A percentile compares a stretch with the other conserved stretches of the same genome.
These are phyloP conservation scores for Gallinago undulata DNA, from an alignment of 2,113 vertebrate species.

Conservation along the genomic window DNA sequence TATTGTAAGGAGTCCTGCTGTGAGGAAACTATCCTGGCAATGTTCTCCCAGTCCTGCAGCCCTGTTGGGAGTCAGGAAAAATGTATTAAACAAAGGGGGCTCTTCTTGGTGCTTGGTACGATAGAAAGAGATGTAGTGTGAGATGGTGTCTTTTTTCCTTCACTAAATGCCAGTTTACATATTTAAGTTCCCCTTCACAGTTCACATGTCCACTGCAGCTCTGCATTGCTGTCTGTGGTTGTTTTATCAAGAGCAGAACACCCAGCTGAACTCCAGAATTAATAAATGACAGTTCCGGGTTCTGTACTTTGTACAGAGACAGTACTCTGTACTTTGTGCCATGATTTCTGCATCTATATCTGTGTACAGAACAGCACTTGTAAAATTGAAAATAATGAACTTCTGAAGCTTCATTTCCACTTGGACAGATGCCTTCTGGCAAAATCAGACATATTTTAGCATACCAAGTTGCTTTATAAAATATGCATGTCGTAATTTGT, in stretches of 20 bases:
- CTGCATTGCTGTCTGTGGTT: fast-evolving
- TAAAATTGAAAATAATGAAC: slow-evolving; percentile 34
- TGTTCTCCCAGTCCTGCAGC: neutral
- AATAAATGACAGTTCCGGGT: neutral
- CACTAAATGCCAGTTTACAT: neutral
- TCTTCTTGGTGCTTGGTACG: neutral
- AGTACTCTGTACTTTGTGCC: neutral
- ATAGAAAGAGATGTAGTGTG: neutral
- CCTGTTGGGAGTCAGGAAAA: neutral
- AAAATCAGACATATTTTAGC: slow-evolving; percentile 38
- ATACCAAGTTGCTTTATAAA: slow-evolving; percentile 39
- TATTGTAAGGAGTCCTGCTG: neutral
- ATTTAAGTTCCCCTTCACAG: neutral
- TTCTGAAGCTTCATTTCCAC: neutral
- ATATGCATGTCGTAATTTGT: slow-evolving; percentile 6
- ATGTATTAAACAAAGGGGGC: neutral
- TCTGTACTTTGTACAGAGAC: neutral
- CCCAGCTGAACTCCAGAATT: neutral
- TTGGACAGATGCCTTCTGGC: slow-evolving; percentile 9
- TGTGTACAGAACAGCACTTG: neutral
- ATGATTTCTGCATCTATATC: neutral
- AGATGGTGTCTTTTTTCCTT: neutral
- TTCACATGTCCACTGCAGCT: neutral
- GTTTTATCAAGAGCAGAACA: neutral
- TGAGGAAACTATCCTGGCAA: neutral